Conservation (phyloP, 1,140 invertebrate genomes). For the Drosophila subpulchrella region DNA sequence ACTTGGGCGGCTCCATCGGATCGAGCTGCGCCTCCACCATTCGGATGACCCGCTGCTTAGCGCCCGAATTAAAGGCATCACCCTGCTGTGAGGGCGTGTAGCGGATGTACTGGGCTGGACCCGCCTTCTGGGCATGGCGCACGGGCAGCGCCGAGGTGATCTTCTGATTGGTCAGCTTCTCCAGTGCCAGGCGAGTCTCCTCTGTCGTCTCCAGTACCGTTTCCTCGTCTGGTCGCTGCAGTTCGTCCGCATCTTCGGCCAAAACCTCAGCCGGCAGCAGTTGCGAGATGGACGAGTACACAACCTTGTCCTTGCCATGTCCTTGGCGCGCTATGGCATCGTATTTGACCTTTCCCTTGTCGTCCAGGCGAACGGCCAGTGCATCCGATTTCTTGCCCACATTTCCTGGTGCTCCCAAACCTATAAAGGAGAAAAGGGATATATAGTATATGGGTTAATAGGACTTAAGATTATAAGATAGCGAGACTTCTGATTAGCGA, state of each 20-base stretch:
- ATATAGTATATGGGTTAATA: background rate
- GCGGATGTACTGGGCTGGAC: constrained; percentile 97
- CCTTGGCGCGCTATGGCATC: constrained; percentile 98
- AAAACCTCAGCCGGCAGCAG: constrained; percentile 96
- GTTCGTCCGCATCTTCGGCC: constrained; percentile 94
- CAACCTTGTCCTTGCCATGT: constrained; percentile 98
- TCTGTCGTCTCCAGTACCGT: constrained; percentile 94
- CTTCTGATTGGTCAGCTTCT: constrained; percentile 95
- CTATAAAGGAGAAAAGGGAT: constrained; percentile 59
- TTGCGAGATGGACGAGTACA: constrained; percentile 98
- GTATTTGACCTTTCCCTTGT: constrained; percentile 98
- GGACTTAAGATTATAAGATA: too few species aligned
- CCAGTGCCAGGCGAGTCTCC: constrained; percentile 92
- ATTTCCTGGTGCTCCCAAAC: constrained; percentile 92
- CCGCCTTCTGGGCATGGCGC: constrained; percentile 94
- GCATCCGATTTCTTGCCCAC: constrained; percentile 91
- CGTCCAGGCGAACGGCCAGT: constrained; percentile 96
- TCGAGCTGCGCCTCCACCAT: constrained; percentile 98
- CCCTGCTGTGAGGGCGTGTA: constrained; percentile 99
- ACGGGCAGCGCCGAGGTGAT: constrained; percentile 97
- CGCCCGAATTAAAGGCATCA: constrained; percentile 97
- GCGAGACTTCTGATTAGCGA: too few species aligned
- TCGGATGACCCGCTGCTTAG: constrained; percentile 98
- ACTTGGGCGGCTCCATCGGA: constrained; percentile 99
- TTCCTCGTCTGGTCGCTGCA: constrained; percentile 95